These are phyloP conservation scores for Carlito syrichta DNA, from an alignment of 2,113 vertebrate genomes.

Conservation along the genomic window DNA sequence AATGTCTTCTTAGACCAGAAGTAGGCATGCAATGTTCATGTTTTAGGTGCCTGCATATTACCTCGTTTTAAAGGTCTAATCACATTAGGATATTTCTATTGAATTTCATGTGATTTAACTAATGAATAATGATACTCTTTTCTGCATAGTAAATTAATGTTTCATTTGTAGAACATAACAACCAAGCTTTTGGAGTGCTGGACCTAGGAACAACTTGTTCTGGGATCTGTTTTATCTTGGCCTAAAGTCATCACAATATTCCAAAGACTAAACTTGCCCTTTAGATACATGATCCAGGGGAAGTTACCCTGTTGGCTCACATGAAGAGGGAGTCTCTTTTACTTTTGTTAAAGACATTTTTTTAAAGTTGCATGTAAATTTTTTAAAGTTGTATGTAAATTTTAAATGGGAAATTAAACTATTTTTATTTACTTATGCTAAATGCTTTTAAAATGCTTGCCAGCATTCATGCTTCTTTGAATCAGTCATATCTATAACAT, in stretches of 20 bases:
- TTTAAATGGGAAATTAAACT: no score
- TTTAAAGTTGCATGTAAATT: no score
- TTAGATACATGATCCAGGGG: background rate
- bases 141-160: background rate
- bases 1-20: no score
- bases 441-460: no score
- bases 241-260: background rate
- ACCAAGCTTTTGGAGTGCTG: background rate
- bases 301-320: background rate
- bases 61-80: background rate
- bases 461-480: no score
- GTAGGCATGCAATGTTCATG: background rate
- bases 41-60: background rate
- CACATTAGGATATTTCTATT: background rate
- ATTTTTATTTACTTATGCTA: no score
- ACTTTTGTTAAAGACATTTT: no score
- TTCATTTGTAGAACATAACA: conserved; percentile 17
- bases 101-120: conserved; percentile 20
- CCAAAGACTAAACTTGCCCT: background rate
- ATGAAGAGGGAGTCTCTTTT: no score
- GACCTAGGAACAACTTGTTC: background rate
- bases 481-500: no score
- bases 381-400: no score
- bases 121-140: background rate
- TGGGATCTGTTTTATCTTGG: background rate